Conservation (phyloP, 2,888 invertebrate genomes). For the Pardosa pseudoannulata region DNA sequence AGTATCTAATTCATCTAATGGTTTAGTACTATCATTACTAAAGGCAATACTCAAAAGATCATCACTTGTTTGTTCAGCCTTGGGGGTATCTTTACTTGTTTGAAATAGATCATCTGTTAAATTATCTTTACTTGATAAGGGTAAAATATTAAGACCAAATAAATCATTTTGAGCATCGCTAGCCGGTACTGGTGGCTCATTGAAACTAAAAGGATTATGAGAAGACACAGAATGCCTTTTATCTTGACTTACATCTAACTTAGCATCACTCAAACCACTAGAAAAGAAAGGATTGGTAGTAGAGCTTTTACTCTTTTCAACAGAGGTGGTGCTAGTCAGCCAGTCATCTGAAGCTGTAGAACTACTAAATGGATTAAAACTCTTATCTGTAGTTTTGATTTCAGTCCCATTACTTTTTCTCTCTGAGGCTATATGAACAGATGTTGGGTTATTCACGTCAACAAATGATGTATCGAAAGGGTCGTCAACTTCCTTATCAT, state of each 20-base stretch:
- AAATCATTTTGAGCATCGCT: constrained; percentile 49
- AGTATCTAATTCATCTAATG: constrained; percentile 18
- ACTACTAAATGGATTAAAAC: constrained; percentile 61
- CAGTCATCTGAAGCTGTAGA: constrained; percentile 26
- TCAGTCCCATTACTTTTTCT: constrained; percentile 15
- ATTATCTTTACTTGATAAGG: constrained; percentile 42
- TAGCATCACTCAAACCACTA: constrained; percentile 31
- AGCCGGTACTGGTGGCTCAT: constrained; percentile 21
- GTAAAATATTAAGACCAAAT: constrained; percentile 49
- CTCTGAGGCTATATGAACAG: constrained; percentile 13
- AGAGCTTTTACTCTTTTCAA: constrained; percentile 42
- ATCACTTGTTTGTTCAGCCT: neutral
- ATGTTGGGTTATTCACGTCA: constrained; percentile 57
- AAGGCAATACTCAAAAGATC: neutral
- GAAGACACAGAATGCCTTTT: constrained; percentile 39
- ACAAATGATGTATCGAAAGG: constrained; percentile 74
- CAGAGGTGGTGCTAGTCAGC: constrained; percentile 32
- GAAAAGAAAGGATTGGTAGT: constrained; percentile 65
- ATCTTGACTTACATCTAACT: constrained; percentile 32
- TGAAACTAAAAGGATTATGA: constrained; percentile 60
- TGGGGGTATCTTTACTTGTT: constrained; percentile 34
- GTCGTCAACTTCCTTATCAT: constrained; percentile 74
- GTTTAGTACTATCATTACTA: constrained; percentile 2
- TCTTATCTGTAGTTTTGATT: constrained; percentile 50
- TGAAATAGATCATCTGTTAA: constrained; percentile 31